These are phyloP conservation scores for Ceyx cyanopectus DNA, from an alignment of 2,113 vertebrate species.

Conservation along the genomic window DNA sequence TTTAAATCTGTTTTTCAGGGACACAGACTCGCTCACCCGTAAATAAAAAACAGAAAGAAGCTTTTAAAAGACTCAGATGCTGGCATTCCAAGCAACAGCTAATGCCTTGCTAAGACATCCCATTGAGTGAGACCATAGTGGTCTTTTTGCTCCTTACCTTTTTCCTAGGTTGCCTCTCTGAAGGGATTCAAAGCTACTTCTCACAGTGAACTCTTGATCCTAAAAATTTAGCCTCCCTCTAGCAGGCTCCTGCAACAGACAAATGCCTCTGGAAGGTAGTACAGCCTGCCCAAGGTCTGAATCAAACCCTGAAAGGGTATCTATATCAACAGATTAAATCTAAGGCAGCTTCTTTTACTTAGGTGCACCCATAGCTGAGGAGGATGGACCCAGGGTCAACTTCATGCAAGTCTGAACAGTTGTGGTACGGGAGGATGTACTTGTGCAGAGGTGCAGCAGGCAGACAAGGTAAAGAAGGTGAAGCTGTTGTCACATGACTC, in stretches of 20 bases:
- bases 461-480: not conserved
- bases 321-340: not conserved
- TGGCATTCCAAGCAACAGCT: constrained; percentile 35
- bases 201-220: not conserved
- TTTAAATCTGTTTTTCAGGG: constrained; percentile 60
- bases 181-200: not conserved
- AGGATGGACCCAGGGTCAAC: not conserved
- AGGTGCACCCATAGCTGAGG: not conserved
- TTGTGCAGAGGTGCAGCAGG: not conserved
- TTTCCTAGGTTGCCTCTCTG: not conserved
- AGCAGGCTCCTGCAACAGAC: not conserved
- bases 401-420: not conserved
- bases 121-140: fast-evolving
- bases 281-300: not conserved
- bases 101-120: not conserved
- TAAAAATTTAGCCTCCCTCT: not conserved
- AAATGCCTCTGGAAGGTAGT: not conserved
- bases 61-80: constrained; percentile 48
- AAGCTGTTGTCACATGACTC: not conserved
- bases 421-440: not conserved
- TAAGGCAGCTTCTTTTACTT: not conserved
- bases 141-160: not conserved
- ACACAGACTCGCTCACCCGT: constrained; percentile 27
- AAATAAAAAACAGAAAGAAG: constrained; percentile 68
- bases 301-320: fast-evolving